Conservation (phyloP, 1,140 invertebrate species). For the Drosophila willistoni region DNA sequence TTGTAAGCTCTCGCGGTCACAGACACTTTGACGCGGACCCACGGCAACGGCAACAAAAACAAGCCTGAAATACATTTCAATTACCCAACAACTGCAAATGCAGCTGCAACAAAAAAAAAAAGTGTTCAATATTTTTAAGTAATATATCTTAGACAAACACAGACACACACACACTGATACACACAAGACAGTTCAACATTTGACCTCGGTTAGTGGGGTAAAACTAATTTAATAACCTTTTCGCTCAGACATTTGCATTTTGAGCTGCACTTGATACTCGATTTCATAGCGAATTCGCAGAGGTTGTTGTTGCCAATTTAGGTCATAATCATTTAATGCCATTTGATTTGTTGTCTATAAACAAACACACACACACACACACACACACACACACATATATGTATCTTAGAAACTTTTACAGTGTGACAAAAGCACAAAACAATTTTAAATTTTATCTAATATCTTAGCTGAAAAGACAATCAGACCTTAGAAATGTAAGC, state of each 20-base stretch:
- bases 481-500: not conserved
- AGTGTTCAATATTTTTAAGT: not conserved
- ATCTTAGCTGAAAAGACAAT: too few species aligned
- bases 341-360: slow-evolving; percentile 7
- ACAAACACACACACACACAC: slow-evolving; percentile 13
- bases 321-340: not conserved
- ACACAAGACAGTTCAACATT: not conserved
- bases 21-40: slow-evolving; percentile 5
- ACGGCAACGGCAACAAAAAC: not conserved
- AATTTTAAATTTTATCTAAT: too few species aligned
- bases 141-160: not conserved
- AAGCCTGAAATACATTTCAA: slow-evolving; percentile 6
- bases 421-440: not conserved
- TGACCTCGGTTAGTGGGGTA: not conserved
- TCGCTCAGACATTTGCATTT: not conserved
- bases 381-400: too few species aligned
- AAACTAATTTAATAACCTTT: not conserved
- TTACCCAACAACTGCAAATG: slow-evolving; percentile 5
- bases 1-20: not conserved
- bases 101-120: not conserved
- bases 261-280: slow-evolving; percentile 3
- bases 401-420: not conserved
- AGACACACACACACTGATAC: not conserved
- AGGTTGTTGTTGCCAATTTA: not conserved
- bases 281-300: not conserved